Evolutionary conservation across 37 sponge, comb jelly and placozoan genomes (phyloP), one percentile per base, ranked within the genome.

Genomic region (Beroe forskalii): DNA sequence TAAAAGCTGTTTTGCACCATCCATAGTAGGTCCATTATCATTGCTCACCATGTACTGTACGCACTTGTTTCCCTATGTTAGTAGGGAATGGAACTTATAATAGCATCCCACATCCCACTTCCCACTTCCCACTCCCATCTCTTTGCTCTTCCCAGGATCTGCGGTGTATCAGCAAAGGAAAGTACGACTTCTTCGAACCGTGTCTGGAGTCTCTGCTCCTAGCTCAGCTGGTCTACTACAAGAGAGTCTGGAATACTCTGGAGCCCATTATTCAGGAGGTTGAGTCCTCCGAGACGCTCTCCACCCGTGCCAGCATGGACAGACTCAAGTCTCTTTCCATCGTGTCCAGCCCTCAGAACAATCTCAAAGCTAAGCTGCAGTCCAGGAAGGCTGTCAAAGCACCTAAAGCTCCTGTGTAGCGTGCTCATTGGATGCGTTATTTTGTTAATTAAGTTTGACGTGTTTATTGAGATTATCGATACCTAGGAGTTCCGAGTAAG

Each of bases 151-250:
- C 12, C 72, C 48, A 80, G 86, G 86, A 80, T 43, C 55, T 80
- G 24, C 44, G 86, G 8, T 44, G 55, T 27, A 80, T 80, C 44
- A 80, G 86, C 28, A 41, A 44, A 43, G 86, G 86, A 0, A 80
- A 80, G 86, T 80, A 80, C 86, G 86, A 80, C n/a, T 80, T 44
- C 55, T 80, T 80, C 35, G 86, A 80, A 48, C 86, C 86, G n/a
- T 80, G 86, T 42, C 86, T 80, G 86, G 86, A 80, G 31, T 80
- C 86, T 6, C 86, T 80, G 1, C 86, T 80, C 28, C 86, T 80
- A 41, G 86, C 86, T 25, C 86, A 80, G 48, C 86, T 80, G 30
- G 35, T 37, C 27, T 80, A 80, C 86, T 80, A 80, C 31, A 17
- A 44, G 55, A 43, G 86, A 8, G 86, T 80, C 3, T 80, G 86